Base-by-base conservation (phyloP, 1,140 invertebrate species). In the Brachionus angularis region DNA sequence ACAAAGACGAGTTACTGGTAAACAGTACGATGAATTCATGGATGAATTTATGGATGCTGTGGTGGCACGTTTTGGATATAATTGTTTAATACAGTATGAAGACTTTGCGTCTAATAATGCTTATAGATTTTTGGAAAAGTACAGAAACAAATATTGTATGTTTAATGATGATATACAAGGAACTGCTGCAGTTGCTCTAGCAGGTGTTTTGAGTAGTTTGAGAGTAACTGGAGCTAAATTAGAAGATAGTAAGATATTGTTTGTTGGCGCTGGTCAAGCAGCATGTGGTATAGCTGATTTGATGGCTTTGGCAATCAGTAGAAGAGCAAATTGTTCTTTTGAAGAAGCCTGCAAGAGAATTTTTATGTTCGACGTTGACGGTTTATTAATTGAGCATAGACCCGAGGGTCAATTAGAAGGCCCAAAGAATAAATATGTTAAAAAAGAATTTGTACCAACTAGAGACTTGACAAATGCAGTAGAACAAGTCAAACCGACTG, bases 1-100 rank as follows among this genome's bases (percentile, higher is more conserved):
- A 70, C 91, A 96, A 75, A 87, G 88, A 72, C 84, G 96, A 52
- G 88, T 89, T 0, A 87, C 88, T 27, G 96, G 95, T 12, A 83
- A 86, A 33, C 87, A 88, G 70, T 98, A 98, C 80, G 94, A 98
- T 79, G 89, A 90, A 42, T 89, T 98, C 74, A 87, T 98, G 64
- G 95, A 98, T 77, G 96, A 98, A 81, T 98, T 98, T 79, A 97
- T 98, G 93, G 84, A 90, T 77, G 93, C 93, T 1, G 90, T 91
- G 64, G 90, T 95, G 0, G 88, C 87, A 79, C 88, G 91, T 81
- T 82, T 76, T 77, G 81, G 81, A 4, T 74, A 78, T 71, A 75
- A 78, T 67, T 77, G 77, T 39, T 62, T 82, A 31, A 76, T 82
- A 25, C 81, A 82, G 73, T 82, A 82, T 77, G 81, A 82, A 74